Evolutionary conservation across 2,888 invertebrate genomes (phyloP).

Genomic region (Agrochola macilenta): DNA sequence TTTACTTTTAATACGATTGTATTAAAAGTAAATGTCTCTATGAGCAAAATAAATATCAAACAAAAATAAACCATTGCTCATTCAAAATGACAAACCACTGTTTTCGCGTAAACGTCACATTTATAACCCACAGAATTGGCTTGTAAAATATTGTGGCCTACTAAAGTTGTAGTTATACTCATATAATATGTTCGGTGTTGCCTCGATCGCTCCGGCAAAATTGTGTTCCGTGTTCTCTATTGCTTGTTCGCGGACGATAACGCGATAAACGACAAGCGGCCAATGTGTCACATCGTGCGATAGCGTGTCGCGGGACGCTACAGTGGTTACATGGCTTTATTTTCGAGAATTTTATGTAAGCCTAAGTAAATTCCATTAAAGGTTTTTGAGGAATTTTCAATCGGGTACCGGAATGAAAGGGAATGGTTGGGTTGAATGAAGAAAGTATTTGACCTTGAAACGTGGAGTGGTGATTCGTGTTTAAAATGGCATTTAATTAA

Average conservation of each 20-base stretch:
- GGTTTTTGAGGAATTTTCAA: constrained; percentile 37
- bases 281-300: constrained; percentile 30
- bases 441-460: constrained; percentile 39
- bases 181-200: constrained; percentile 40
- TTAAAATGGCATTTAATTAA: constrained; percentile 33
- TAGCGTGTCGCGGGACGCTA: constrained; percentile 22
- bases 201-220: constrained; percentile 42
- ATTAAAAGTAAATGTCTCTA: too few species aligned
- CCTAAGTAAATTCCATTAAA: constrained; percentile 18
- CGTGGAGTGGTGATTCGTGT: constrained; percentile 7
- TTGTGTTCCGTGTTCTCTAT: constrained; percentile 44
- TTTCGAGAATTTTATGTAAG: constrained; percentile 33
- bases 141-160: constrained; percentile 57
- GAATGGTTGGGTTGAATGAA: constrained; percentile 24
- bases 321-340: constrained; percentile 43
- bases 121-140: constrained; percentile 49
- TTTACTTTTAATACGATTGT: background rate
- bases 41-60: background rate
- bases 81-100: constrained; percentile 42
- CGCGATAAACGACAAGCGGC: constrained; percentile 36
- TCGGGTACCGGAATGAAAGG: constrained; percentile 26
- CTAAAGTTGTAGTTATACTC: constrained; percentile 40
- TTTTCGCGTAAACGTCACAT: constrained; percentile 52
- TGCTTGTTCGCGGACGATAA: constrained; percentile 53
- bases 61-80: constrained; percentile 37